Base-by-base conservation (phyloP, 1,140 invertebrate genomes). In the Pseudachorutes palmiensis region DNA sequence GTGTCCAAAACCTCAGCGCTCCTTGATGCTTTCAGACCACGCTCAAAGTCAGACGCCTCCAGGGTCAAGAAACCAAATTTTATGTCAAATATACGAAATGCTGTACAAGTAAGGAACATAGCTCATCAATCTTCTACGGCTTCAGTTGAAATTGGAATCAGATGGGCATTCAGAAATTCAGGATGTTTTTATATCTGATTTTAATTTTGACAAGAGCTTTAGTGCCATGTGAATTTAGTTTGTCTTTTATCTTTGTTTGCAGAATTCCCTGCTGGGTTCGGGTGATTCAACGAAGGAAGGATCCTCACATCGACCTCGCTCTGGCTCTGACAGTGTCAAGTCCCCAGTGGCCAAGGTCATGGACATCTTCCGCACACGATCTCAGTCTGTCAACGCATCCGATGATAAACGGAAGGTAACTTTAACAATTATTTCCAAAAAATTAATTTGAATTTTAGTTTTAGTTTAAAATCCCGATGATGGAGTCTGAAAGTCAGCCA, bases 311-410 rank as follows among this genome's bases (percentile, higher is more conserved):
- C 75, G 82, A 67, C 79, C 82, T 24, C 81, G 82, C 73, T 86
- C 89, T 9, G 89, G 91, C 77, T 87, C 86, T 65, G 70, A 76
- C 64, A 70, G 72, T 65, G 59, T 69, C 16, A 64, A 67, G 66
- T 75, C 75, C 57, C 72, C 78, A 22, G 76, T 78, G 24, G 75
- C 78, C 58, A 92, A 91, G 82, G 89, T 94, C 49, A 92, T 92
- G 84, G 89, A 94, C 78, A 86, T 94, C 72, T 92, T 94, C 76
- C 83, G 90, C 51, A 86, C 89, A 75, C 82, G 90, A 70, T 87
- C 88, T 63, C 87, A 88, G 72, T 86, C 86, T 74, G 84, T 84
- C 59, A 80, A 85, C 60, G 83, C 83, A 59, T 83, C 87, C 32
- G 85, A 86, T 51, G 88, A 90, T 66, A 88, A 86, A 77, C 78